These are phyloP conservation scores for Platycnemis pennipes DNA, from an alignment of 2,888 invertebrate genomes.

Conservation along the genomic window DNA sequence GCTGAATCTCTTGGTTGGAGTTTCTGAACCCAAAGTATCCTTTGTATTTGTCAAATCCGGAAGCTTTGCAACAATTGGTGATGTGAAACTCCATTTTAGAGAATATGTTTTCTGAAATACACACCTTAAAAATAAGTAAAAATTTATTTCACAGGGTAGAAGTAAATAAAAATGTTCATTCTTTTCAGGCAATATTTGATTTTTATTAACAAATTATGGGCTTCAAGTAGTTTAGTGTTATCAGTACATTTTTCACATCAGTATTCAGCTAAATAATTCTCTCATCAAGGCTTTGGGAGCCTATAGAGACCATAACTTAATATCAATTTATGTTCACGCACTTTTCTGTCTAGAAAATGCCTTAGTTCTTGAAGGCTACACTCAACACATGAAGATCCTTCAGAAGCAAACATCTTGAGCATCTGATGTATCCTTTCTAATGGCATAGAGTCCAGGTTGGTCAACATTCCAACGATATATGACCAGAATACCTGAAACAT, in stretches of 20 bases:
- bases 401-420: conserved; percentile 97
- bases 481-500: conserved; percentile 91
- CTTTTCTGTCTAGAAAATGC: conserved; percentile 95
- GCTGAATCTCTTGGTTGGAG: too few species aligned
- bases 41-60: too few species aligned
- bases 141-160: neutral
- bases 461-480: conserved; percentile 97
- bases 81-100: too few species aligned
- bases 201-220: neutral
- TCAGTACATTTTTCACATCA: neutral
- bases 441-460: conserved; percentile 94
- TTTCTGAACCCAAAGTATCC: too few species aligned
- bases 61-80: too few species aligned
- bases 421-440: conserved; percentile 97
- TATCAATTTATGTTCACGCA: conserved; percentile 92
- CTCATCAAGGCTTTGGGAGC: conserved; percentile 85
- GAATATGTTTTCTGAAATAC: too few species aligned
- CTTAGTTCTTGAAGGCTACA: conserved; percentile 93
- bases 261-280: neutral
- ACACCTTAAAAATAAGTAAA: neutral
- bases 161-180: neutral
- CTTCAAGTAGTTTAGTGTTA: too few species aligned
- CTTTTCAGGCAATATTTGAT: neutral
- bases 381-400: conserved; percentile 92
- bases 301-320: conserved; percentile 93